These are phyloP conservation scores for Aramus guarauna DNA, from an alignment of 2,113 vertebrate genomes.

Conservation along the genomic window DNA sequence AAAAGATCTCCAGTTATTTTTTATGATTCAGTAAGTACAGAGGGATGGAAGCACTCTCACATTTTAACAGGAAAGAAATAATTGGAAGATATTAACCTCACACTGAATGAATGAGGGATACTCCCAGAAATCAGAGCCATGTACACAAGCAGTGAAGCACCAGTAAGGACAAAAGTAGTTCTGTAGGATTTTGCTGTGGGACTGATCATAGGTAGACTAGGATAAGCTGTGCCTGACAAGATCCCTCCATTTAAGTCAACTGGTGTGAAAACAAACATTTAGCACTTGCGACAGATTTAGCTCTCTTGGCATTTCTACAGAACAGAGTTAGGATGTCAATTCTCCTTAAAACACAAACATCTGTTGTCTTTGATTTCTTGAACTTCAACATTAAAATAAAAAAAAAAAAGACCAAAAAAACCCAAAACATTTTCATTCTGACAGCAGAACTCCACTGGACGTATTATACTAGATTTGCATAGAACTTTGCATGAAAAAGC, in stretches of 20 bases:
- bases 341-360: not conserved
- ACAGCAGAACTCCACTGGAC: not conserved
- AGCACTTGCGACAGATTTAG: not conserved
- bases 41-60: not conserved
- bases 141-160: not conserved
- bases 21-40: not conserved
- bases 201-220: not conserved
- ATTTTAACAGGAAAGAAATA: not conserved
- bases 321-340: not conserved
- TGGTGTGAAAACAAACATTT: not conserved
- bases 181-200: not conserved
- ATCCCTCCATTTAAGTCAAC: not conserved
- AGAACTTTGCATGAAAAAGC: not conserved
- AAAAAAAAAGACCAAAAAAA: too few relatives aligned
- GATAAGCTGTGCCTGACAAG: not conserved
- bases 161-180: not conserved
- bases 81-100: not conserved
- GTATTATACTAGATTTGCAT: not conserved
- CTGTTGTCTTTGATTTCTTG: not conserved
- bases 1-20: not conserved
- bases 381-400: not conserved
- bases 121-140: not conserved
- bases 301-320: not conserved
- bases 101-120: not conserved
- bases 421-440: not conserved